Evolutionary conservation across 2,888 invertebrate species (phyloP).

Genomic region (Selenia dentaria): DNA sequence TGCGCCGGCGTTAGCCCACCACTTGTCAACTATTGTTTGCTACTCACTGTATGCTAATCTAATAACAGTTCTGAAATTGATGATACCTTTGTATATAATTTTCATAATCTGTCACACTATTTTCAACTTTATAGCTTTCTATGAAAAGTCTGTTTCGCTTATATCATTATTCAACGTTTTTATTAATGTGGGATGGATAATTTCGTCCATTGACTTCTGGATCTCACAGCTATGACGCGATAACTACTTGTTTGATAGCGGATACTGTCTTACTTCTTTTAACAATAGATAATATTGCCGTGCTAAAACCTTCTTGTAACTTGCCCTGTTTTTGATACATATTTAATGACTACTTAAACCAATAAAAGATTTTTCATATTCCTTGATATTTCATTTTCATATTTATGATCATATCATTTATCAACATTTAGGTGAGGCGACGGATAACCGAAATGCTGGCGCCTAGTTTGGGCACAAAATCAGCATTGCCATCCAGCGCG

Average conservation of each 20-base stretch:
- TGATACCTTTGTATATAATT: neutral
- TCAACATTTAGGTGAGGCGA: no score
- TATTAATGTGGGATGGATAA: slow-evolving; percentile 36
- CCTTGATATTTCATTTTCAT: no score
- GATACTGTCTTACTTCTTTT: no score
- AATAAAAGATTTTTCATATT: no score
- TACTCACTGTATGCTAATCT: slow-evolving; percentile 5
- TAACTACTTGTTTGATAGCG: slow-evolving; percentile 7
- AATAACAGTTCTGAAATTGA: slow-evolving; percentile 6
- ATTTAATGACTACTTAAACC: no score
- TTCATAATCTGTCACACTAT: neutral
- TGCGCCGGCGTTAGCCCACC: slow-evolving; percentile 34
- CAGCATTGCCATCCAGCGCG: no score
- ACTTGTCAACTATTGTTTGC: slow-evolving; percentile 14
- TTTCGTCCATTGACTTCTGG: slow-evolving; percentile 50
- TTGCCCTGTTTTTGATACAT: no score
- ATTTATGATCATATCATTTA: no score
- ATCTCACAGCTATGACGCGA: slow-evolving; percentile 38
- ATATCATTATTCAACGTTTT: neutral
- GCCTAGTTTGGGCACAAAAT: no score
- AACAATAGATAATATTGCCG: no score
- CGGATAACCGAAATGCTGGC: no score
- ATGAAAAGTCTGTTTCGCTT: neutral
- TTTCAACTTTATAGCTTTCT: slow-evolving; percentile 4
- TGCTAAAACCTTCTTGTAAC: no score